Percentiles rank a stretch among this genome's conserved stretches.
Evolutionary conservation across 2,888 invertebrate genomes (phyloP).

Genomic region (Ecliptopera silaceata): DNA sequence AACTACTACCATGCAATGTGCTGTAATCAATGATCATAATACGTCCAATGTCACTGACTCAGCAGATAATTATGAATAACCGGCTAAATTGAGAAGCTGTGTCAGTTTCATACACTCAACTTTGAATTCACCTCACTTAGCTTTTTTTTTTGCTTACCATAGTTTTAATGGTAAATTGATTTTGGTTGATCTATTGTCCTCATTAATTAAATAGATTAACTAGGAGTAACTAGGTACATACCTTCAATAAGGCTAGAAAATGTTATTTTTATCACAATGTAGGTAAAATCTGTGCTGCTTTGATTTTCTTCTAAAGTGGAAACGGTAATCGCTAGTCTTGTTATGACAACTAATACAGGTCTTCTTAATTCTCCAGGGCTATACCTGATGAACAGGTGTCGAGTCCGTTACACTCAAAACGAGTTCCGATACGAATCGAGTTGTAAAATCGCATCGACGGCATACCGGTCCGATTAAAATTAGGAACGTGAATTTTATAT

Average conservation of each 20-base stretch:
- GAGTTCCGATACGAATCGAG: slow-evolving; percentile 50
- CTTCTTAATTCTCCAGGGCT: slow-evolving; percentile 37
- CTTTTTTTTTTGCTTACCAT: no score
- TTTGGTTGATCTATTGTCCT: no score
- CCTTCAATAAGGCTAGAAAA: no score
- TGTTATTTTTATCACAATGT: not conserved
- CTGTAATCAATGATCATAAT: slow-evolving; percentile 43
- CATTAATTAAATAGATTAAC: no score
- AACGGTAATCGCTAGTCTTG: not conserved
- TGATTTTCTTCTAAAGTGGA: no score
- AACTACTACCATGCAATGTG: not conserved
- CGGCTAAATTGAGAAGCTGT: not conserved
- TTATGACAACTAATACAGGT: not conserved
- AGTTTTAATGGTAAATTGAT: no score
- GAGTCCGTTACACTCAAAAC: slow-evolving; percentile 58
- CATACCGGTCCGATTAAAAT: slow-evolving; percentile 22
- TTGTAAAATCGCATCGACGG: slow-evolving; percentile 48
- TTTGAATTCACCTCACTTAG: no score
- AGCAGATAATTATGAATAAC: slow-evolving; percentile 23
- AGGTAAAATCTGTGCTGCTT: not conserved
- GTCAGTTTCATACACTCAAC: not conserved
- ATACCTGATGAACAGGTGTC: slow-evolving; percentile 54
- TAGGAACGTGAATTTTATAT: slow-evolving; percentile 13
- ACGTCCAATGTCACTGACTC: slow-evolving; percentile 47
- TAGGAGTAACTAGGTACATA: no score